These are phyloP conservation scores for Myopa testacea DNA, from an alignment of 2,888 invertebrate species.

Conservation along the genomic window DNA sequence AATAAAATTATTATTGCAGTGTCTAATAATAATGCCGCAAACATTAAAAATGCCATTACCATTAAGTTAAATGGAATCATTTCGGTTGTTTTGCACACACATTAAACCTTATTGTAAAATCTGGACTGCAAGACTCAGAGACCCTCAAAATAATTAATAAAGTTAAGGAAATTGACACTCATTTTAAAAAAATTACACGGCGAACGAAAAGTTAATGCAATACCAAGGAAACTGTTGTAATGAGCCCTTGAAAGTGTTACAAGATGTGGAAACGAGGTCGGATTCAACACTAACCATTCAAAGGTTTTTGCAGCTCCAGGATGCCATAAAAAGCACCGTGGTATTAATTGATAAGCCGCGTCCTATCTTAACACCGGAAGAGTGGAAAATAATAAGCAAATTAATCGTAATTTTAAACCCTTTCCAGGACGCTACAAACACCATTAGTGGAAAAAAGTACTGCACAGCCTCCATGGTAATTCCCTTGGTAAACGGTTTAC, in stretches of 20 bases:
- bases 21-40: constrained; percentile 47
- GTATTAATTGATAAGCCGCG: constrained; percentile 15
- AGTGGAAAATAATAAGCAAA: no score
- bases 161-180: background rate
- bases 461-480: background rate
- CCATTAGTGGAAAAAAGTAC: background rate
- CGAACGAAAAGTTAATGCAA: constrained; percentile 14
- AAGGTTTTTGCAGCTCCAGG: constrained; percentile 12
- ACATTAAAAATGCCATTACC: constrained; percentile 43
- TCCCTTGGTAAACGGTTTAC: background rate
- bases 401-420: background rate
- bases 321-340: constrained; percentile 7
- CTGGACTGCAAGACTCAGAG: no score
- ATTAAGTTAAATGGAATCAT: background rate
- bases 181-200: constrained; percentile 21
- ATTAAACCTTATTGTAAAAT: no score
- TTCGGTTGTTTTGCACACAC: background rate
- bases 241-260: constrained; percentile 19
- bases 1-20: constrained; percentile 52
- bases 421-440: background rate
- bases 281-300: constrained; percentile 16
- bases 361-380: background rate
- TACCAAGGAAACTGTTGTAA: constrained; percentile 15
- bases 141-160: constrained; percentile 1
- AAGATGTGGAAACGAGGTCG: constrained; percentile 20